A percentile compares a stretch with the other conserved stretches of the same genome.
phyloP scores from a whole-genome alignment of 2,797 vertebrate genomes.

The Pangasius sanitwongsei region DNA sequence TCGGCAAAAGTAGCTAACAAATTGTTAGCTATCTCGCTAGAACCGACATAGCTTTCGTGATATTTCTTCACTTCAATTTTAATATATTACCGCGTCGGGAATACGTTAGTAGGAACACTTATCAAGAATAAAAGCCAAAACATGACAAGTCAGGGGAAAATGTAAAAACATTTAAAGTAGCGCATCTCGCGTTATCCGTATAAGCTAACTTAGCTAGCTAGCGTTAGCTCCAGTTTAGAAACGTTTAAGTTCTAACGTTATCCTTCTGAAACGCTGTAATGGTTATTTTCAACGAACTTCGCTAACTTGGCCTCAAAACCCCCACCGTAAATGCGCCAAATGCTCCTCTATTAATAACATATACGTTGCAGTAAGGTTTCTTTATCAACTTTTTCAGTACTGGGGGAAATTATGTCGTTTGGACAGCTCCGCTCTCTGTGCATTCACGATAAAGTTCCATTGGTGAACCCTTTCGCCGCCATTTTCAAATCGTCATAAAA shows the following conservation, averaged over 20 bases:
- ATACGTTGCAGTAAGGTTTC: slow-evolving; percentile 35
- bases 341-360: slow-evolving; percentile 5
- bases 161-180: background rate
- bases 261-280: slow-evolving; percentile 42
- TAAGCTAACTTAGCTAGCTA: slow-evolving; percentile 21
- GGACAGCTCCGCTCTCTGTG: slow-evolving; percentile 29
- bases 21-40: slow-evolving; percentile 39
- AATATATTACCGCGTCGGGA: background rate
- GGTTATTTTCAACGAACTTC: slow-evolving; percentile 46
- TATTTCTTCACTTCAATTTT: background rate
- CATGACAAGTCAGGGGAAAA: background rate
- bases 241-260: slow-evolving; percentile 46
- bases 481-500: slow-evolving; percentile 86
- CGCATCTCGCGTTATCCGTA: background rate
- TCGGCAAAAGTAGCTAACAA: slow-evolving; percentile 18
- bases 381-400: slow-evolving; percentile 28
- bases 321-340: slow-evolving; percentile 23
- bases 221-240: slow-evolving; percentile 30
- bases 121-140: background rate
- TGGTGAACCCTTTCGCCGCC: slow-evolving; percentile 74
- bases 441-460: slow-evolving; percentile 67
- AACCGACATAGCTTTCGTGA: background rate
- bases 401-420: slow-evolving; percentile 26
- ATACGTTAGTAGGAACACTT: background rate
- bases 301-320: slow-evolving; percentile 28